These are phyloP conservation scores for Poeciliopsis prolifica DNA, from an alignment of 2,113 vertebrate species.

Conservation along the genomic window DNA sequence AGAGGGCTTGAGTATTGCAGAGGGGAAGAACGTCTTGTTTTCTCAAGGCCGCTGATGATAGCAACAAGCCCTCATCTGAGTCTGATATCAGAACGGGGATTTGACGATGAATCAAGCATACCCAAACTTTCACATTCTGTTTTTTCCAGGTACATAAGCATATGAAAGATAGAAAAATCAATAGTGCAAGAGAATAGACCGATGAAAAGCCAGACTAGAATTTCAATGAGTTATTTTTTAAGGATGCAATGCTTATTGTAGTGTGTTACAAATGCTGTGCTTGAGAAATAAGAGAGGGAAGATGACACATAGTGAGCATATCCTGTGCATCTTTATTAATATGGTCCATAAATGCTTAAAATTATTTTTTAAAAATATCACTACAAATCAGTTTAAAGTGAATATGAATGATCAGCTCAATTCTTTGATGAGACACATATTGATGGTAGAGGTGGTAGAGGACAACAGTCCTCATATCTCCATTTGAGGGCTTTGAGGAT, in stretches of 20 bases:
- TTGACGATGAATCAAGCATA: slow-evolving; percentile 45
- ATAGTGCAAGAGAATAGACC: slow-evolving; percentile 54
- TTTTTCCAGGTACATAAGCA: slow-evolving; percentile 70
- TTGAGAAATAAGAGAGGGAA: slow-evolving; percentile 5
- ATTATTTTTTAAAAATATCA: background rate
- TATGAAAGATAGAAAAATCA: slow-evolving; percentile 72
- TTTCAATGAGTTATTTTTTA: slow-evolving; percentile 55
- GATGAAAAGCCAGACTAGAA: slow-evolving; percentile 41
- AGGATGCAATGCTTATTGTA: slow-evolving; percentile 56
- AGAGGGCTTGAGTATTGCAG: slow-evolving; percentile 39
- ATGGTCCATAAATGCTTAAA: background rate
- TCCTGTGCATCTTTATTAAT: background rate
- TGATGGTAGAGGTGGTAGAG: background rate
- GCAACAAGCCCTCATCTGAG: slow-evolving; percentile 54
- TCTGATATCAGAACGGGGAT: slow-evolving; percentile 59
- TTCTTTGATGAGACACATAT: background rate
- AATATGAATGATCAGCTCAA: background rate
- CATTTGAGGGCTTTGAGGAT: background rate
- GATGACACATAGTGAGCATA: background rate
- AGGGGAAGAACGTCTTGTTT: slow-evolving; percentile 52
- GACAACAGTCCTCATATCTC: background rate
- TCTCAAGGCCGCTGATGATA: slow-evolving; percentile 67
- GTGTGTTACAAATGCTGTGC: slow-evolving; percentile 12
- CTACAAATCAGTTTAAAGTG: background rate
- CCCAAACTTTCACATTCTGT: slow-evolving; percentile 63